Evolutionary conservation across 2,797 vertebrate genomes (phyloP).

Genomic region (Platyrinchus mystaceus): DNA sequence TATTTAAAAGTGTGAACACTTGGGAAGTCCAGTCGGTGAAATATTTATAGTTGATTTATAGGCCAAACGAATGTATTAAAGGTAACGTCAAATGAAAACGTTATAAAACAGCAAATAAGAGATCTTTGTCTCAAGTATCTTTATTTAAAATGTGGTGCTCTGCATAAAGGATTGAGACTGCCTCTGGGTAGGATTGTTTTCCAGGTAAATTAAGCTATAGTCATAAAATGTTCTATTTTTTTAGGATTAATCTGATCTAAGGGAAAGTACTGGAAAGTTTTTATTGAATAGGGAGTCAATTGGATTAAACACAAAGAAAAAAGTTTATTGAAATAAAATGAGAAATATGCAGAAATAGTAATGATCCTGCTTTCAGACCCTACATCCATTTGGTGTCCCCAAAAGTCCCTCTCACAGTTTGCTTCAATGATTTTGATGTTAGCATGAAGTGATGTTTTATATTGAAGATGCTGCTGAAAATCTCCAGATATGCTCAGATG

Average conservation of each 20-base stretch:
- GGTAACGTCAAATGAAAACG: background rate
- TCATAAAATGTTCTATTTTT: background rate
- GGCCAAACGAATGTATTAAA: background rate
- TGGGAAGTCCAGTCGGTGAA: background rate
- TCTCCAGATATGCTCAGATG: background rate
- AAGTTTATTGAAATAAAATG: background rate
- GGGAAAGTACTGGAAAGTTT: background rate
- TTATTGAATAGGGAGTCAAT: background rate
- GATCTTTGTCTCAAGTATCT: background rate
- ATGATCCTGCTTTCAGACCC: background rate
- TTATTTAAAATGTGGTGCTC: background rate
- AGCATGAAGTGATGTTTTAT: background rate
- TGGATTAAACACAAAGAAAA: background rate
- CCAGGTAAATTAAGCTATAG: background rate
- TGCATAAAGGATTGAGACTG: background rate
- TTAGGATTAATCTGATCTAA: background rate
- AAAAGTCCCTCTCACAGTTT: background rate
- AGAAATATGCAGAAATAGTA: background rate
- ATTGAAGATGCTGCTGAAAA: background rate
- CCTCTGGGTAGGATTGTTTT: background rate
- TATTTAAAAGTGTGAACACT: background rate
- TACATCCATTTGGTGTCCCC: background rate
- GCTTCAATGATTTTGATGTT: background rate
- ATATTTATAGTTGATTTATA: background rate
- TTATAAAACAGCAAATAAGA: background rate